Evolutionary conservation across 2,113 vertebrate species (phyloP).

Genomic region (Colinus virginianus): DNA sequence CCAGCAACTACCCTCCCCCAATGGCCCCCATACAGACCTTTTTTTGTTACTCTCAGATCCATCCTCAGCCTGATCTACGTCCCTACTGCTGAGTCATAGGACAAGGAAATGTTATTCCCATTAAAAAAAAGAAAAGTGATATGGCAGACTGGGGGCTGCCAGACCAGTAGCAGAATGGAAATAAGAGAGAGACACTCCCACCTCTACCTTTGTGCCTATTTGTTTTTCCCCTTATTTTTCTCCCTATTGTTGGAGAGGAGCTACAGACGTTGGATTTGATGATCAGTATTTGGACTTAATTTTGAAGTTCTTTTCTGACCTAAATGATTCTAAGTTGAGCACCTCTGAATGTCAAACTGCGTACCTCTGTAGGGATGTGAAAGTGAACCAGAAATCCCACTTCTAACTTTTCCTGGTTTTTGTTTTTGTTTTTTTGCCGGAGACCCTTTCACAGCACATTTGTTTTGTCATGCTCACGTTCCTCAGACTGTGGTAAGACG

Average conservation of each 20-base stretch:
- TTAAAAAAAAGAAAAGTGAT: background rate
- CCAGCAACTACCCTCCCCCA: background rate
- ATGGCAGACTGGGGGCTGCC: background rate
- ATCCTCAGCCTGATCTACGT: background rate
- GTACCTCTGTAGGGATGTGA: background rate
- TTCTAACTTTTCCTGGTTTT: background rate
- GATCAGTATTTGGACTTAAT: background rate
- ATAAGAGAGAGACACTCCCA: background rate
- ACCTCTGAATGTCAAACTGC: background rate
- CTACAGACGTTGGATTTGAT: background rate
- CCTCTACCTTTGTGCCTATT: background rate
- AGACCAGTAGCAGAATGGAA: background rate
- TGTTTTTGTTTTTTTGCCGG: background rate
- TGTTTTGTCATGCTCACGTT: background rate
- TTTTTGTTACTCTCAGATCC: background rate
- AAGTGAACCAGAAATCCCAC: background rate
- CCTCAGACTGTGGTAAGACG: background rate
- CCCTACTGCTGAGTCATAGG: background rate
- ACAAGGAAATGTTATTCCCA: background rate
- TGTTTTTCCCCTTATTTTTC: background rate
- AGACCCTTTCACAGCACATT: background rate
- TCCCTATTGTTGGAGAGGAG: background rate
- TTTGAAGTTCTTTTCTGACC: background rate
- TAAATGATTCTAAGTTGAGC: background rate
- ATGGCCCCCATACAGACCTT: fast-evolving